phyloP scores from a whole-genome alignment of 30 jellyfish, hydroid and myxozoan genomes.

The Clytia hemisphaerica region DNA sequence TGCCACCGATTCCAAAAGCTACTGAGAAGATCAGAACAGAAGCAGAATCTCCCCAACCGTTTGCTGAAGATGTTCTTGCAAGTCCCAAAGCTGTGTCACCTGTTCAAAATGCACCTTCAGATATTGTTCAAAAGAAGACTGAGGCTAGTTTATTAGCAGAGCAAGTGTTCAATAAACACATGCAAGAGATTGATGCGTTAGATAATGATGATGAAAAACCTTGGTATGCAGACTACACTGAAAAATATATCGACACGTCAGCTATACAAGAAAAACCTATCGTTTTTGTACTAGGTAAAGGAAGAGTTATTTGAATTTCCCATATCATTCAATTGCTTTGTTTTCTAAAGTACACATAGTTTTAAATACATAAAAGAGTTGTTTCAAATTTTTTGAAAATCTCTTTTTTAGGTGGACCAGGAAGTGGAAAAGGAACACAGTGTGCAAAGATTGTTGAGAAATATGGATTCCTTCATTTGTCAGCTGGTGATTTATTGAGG shows the following conservation, averaged over 20 bases:
- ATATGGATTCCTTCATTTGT: conserved; percentile 61
- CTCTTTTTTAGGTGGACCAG: conserved; percentile 89
- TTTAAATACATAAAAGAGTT: not conserved
- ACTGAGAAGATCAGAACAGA: conserved; percentile 37
- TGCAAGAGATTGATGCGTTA: not conserved
- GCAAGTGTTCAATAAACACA: conserved; percentile 1
- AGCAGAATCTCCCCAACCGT: not conserved
- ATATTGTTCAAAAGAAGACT: not conserved
- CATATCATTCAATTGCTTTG: not conserved
- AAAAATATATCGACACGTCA: conserved; percentile 8
- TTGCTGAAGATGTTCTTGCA: not conserved
- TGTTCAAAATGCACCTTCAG: not conserved
- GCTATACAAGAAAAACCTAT: conserved; percentile 38
- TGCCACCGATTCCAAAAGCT: conserved; percentile 80
- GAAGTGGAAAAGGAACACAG: conserved; percentile 97
- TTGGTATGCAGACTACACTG: conserved; percentile 38
- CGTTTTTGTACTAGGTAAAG: conserved; percentile 73
- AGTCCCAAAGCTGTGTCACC: not conserved
- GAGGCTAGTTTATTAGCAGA: not conserved
- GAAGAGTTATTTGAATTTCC: not conserved
- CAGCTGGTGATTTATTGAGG: conserved; percentile 90
- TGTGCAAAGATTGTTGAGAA: conserved; percentile 66
- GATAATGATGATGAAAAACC: conserved; percentile 18
- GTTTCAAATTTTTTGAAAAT: not conserved
- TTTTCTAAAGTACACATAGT: not conserved